phyloP scores from a whole-genome alignment of 2,888 invertebrate species.

The Melinaea marsaeus region DNA sequence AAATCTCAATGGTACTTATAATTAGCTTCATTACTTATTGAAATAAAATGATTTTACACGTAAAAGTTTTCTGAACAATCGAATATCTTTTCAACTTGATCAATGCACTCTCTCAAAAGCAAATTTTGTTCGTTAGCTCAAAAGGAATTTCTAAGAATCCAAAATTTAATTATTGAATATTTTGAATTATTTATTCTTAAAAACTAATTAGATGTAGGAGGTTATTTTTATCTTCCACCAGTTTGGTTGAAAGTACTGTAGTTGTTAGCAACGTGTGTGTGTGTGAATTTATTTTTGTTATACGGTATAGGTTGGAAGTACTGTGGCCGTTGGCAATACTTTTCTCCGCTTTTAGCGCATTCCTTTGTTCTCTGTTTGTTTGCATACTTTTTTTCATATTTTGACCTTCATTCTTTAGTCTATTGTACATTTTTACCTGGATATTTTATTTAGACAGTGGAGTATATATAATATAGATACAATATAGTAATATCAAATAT shows the following conservation, averaged over 20 bases:
- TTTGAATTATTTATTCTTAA: neutral
- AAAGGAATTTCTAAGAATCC: neutral
- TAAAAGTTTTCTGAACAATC: neutral
- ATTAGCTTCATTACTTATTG: too few species aligned
- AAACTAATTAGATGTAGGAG: too few species aligned
- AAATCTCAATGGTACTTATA: too few species aligned
- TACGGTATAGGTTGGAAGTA: neutral
- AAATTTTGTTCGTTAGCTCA: neutral
- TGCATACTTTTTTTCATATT: constrained; percentile 2
- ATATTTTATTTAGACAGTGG: neutral
- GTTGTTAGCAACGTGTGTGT: neutral
- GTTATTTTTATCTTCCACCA: too few species aligned
- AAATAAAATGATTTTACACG: neutral
- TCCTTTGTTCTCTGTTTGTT: constrained; percentile 7
- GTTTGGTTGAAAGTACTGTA: too few species aligned
- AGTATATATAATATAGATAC: too few species aligned
- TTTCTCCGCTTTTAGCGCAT: constrained; percentile 2
- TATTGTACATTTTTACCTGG: constrained; percentile 1
- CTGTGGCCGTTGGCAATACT: neutral
- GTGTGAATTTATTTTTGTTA: neutral
- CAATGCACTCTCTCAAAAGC: neutral
- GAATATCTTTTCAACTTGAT: neutral
- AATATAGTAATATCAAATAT: too few species aligned
- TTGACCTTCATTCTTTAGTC: neutral
- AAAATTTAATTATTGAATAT: neutral